A percentile compares a stretch with the other conserved stretches of the same genome.
These are phyloP conservation scores for Clarias fuscus DNA, from an alignment of 2,797 vertebrate species.

Conservation along the genomic window DNA sequence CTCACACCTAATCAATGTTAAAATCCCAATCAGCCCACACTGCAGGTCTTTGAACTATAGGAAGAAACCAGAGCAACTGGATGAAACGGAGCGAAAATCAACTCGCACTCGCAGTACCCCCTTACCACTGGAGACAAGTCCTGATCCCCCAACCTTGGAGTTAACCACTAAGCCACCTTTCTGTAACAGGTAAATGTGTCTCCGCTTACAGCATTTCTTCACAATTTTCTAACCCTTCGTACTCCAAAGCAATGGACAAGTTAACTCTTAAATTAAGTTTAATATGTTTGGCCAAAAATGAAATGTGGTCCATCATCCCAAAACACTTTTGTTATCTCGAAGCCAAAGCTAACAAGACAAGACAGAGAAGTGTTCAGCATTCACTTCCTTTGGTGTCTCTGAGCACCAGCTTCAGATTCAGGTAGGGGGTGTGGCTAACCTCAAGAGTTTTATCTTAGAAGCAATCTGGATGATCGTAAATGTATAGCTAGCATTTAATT, in stretches of 20 bases:
- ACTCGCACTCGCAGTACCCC: too few species aligned
- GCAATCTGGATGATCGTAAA: background rate
- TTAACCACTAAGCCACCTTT: too few species aligned
- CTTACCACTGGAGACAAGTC: too few species aligned
- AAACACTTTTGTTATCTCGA: too few species aligned
- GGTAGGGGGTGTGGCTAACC: background rate
- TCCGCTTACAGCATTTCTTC: background rate
- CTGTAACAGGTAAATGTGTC: background rate
- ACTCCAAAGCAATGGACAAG: conserved; percentile 47
- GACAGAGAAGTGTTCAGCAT: background rate
- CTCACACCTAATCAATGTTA: too few species aligned
- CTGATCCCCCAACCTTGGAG: too few species aligned
- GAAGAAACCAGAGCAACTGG: too few species aligned
- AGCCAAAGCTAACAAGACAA: conserved; percentile 1
- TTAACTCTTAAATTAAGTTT: background rate
- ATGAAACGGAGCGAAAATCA: too few species aligned
- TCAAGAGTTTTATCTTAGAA: background rate
- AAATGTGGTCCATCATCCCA: background rate
- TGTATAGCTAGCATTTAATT: too few species aligned
- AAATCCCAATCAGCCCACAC: too few species aligned
- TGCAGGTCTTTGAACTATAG: too few species aligned
- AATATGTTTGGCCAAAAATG: background rate
- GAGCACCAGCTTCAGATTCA: background rate
- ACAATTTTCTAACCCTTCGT: too few species aligned
- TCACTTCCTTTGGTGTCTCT: background rate